phyloP scores from a whole-genome alignment of 2,113 vertebrate genomes.

The Puma concolor region DNA sequence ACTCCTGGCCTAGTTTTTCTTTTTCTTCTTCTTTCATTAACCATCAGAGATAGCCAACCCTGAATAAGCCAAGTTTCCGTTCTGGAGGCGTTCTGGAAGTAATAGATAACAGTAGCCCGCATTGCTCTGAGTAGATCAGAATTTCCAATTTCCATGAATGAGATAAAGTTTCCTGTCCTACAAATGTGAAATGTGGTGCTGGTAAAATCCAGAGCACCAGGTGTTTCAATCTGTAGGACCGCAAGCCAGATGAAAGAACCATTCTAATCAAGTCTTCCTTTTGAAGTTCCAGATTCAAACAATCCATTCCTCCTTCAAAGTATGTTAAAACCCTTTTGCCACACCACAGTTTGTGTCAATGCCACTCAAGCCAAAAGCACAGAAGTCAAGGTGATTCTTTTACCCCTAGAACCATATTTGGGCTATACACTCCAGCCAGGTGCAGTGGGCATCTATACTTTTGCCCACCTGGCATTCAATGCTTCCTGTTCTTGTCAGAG shows the following conservation, averaged over 20 bases:
- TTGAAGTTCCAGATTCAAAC: background rate
- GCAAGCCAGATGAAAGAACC: background rate
- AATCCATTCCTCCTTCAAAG: background rate
- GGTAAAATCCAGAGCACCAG: background rate
- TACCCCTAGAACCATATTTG: background rate
- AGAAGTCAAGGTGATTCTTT: background rate
- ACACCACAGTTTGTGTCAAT: background rate
- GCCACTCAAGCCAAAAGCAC: background rate
- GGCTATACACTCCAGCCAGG: background rate
- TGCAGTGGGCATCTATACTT: background rate
- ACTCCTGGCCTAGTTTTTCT: background rate
- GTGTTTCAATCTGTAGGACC: background rate
- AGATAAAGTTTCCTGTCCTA: background rate
- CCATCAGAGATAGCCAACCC: background rate
- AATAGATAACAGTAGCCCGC: background rate
- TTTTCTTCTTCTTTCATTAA: background rate
- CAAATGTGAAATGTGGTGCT: background rate
- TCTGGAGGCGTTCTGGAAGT: slow-evolving; percentile 21
- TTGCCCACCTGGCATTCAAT: background rate
- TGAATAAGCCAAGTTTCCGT: background rate
- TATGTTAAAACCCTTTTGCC: background rate
- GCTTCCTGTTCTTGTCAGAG: no score
- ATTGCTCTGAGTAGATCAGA: background rate
- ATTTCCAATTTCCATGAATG: background rate
- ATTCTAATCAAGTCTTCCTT: background rate